These are phyloP conservation scores for Chrysopilus asiliformis DNA, from an alignment of 2,888 invertebrate species.

Conservation along the genomic window DNA sequence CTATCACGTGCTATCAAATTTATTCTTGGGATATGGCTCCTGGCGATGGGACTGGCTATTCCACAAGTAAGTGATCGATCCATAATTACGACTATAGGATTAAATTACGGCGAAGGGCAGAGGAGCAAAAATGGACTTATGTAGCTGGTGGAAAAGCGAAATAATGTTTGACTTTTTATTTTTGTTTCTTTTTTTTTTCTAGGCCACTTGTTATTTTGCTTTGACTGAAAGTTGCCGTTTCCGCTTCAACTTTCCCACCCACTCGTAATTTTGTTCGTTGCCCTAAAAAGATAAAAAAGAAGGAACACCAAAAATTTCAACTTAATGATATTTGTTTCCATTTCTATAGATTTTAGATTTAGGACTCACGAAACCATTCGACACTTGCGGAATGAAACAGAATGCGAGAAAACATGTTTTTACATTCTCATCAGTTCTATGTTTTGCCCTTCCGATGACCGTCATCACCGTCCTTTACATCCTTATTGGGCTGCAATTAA, in stretches of 20 bases:
- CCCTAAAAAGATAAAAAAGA: too few species aligned
- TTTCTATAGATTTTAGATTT: conserved; percentile 13
- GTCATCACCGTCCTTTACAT: conserved; percentile 44
- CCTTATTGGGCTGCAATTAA: conserved; percentile 35
- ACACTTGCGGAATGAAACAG: conserved; percentile 29
- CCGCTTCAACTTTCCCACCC: too few species aligned
- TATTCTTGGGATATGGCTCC: conserved; percentile 68
- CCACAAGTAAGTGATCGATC: conserved; percentile 45
- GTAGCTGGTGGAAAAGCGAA: too few species aligned
- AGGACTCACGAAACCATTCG: conserved; percentile 13
- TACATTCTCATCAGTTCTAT: conserved; percentile 42
- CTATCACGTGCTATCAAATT: conserved; percentile 70
- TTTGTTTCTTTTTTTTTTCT: too few species aligned
- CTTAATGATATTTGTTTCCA: conserved; percentile 2
- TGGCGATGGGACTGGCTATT: conserved; percentile 57
- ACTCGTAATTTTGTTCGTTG: too few species aligned
- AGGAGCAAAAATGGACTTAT: too few species aligned
- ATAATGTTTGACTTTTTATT: too few species aligned
- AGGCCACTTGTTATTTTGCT: too few species aligned
- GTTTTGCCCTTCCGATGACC: conserved; percentile 47
- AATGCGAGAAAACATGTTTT: conserved; percentile 37
- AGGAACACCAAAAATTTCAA: too few species aligned
- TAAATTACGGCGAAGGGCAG: too few species aligned
- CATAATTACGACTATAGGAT: too few species aligned
- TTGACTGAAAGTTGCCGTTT: too few species aligned